These are phyloP conservation scores for Asarcornis scutulata DNA, from an alignment of 2,113 vertebrate species.

Conservation along the genomic window DNA sequence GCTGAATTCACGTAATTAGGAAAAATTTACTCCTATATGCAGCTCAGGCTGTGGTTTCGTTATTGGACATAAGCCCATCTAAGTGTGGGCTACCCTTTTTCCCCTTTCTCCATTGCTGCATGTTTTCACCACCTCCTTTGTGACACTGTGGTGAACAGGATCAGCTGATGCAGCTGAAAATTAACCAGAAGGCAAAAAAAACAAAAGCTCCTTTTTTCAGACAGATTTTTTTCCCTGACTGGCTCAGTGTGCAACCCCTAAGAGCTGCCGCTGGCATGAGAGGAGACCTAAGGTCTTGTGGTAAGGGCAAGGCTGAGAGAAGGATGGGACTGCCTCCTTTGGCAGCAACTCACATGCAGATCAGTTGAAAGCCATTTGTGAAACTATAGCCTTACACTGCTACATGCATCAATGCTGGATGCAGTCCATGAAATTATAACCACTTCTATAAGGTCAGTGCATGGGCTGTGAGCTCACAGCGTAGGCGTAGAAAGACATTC, in stretches of 20 bases:
- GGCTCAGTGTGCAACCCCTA: background rate
- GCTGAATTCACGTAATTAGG: background rate
- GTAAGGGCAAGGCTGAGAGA: background rate
- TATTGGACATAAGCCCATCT: background rate
- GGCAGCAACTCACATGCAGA: background rate
- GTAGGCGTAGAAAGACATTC: background rate
- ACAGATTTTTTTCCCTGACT: slow-evolving; percentile 17
- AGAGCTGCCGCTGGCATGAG: background rate
- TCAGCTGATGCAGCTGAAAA: slow-evolving; percentile 56
- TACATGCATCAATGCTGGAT: background rate
- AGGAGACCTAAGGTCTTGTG: background rate
- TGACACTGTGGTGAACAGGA: background rate
- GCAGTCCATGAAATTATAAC: background rate
- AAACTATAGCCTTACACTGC: background rate
- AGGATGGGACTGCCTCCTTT: background rate
- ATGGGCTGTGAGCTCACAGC: background rate
- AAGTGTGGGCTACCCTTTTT: background rate
- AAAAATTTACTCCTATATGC: background rate
- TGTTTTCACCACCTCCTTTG: slow-evolving; percentile 36
- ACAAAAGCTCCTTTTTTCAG: slow-evolving; percentile 50
- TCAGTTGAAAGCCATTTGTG: background rate
- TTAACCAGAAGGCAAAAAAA: slow-evolving; percentile 15
- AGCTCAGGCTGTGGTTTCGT: background rate
- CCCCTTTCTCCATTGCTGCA: background rate
- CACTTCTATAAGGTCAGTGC: background rate